Base-by-base conservation (phyloP, 2,888 invertebrate genomes). In the Cerastis leucographa region DNA sequence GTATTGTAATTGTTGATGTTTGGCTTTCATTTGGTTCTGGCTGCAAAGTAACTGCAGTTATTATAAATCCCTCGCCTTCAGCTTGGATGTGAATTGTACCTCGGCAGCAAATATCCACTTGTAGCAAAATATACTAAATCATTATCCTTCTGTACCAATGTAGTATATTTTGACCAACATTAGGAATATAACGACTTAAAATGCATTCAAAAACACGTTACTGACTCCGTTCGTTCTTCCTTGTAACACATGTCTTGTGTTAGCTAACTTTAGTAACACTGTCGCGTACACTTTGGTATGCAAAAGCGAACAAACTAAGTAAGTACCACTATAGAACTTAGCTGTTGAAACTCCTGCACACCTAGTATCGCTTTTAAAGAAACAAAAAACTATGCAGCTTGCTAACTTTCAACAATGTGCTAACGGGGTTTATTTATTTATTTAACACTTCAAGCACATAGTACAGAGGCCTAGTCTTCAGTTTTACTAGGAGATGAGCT, bases 281-380 rank as follows among this genome's bases (percentile, higher is more conserved):
- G 65, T 70, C 40, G 42, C 59, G 44, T 64, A 35, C 40, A 78
- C 68, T 70, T 73, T 74, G 74, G 59, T 25, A 82, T 78, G 80
- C 74, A 76, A 76, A 80, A 71, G n/a, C 22, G 42, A 29, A 76
- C 61, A 44, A 79, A 84, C 9, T 71, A 25, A 40, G 40, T 40
- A 40, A 40, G 40, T 40, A 8, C 40, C 6, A 40, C 40, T 14
- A 56, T 9, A 17, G 29, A 76, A 78, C 74, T 82, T 78, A 40
- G 64, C 42, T 29, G 46, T 29, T 74, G 49, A 35, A 75, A 67
- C 74, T 62, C 22, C 66, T 46, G 19, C 62, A 29, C 9, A 71
- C 42, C 46, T 44, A 19, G 59, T 61, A 84, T 84, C 76, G 74
- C 70, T 62, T 84, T 86, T 77, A 62, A 66, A 75, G 77, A 68